Conservation (phyloP, 2,888 invertebrate genomes). For the Sympetrum striolatum region DNA sequence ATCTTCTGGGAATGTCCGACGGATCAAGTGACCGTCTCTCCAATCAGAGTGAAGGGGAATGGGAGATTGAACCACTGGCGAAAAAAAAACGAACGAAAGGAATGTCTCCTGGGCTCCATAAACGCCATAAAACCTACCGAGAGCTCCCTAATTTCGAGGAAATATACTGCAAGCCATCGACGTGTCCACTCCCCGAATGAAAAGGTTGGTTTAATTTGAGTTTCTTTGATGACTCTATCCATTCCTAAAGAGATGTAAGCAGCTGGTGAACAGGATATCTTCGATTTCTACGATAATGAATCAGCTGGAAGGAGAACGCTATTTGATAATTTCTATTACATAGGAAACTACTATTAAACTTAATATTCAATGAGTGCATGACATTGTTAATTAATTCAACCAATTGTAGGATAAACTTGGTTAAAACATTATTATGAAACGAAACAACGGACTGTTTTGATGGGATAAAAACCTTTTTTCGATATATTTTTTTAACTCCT, state of each 20-base stretch:
- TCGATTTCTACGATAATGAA: too few relatives aligned
- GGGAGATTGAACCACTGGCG: not conserved
- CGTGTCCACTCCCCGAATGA: not conserved
- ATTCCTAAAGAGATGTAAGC: not conserved
- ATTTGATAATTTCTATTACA: too few relatives aligned
- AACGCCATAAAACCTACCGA: not conserved
- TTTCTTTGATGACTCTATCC: slow-evolving; percentile 1
- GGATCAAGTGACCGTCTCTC: not conserved
- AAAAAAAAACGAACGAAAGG: not conserved
- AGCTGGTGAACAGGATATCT: too few relatives aligned
- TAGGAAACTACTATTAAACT: too few relatives aligned
- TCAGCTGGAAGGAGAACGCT: too few relatives aligned
- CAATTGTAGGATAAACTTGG: too few relatives aligned
- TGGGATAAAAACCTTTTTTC: too few relatives aligned
- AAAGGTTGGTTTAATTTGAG: not conserved
- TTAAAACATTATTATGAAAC: too few relatives aligned
- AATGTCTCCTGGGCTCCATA: not conserved
- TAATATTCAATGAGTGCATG: too few relatives aligned
- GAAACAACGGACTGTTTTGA: too few relatives aligned
- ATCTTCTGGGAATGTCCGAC: slow-evolving; percentile 1
- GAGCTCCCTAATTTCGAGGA: not conserved
- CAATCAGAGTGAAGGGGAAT: not conserved
- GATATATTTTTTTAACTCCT: too few relatives aligned
- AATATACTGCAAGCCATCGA: not conserved
- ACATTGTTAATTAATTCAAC: too few relatives aligned